Conservation (phyloP, 2,113 vertebrate species). For the Pardalotus punctatus region DNA sequence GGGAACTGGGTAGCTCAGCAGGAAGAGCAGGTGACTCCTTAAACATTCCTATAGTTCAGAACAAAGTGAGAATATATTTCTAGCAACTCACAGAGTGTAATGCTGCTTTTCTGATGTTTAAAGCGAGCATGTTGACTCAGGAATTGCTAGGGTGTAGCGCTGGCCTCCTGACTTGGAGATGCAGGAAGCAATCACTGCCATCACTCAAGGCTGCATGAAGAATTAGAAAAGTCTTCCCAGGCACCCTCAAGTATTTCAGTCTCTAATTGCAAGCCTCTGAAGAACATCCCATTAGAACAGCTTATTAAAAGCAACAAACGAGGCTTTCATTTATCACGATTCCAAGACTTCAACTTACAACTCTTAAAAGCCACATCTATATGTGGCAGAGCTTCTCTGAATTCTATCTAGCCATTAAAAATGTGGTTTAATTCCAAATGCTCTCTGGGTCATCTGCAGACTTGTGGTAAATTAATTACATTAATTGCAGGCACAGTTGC, state of each 20-base stretch:
- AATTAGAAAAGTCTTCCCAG: slow-evolving; percentile 31
- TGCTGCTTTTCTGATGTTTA: not conserved
- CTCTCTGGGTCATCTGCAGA: not conserved
- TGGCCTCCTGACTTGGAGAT: not conserved
- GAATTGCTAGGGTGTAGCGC: not conserved
- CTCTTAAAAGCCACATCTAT: slow-evolving; percentile 1
- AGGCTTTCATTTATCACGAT: not conserved
- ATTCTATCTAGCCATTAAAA: not conserved
- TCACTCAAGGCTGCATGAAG: not conserved
- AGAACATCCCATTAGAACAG: slow-evolving; percentile 22
- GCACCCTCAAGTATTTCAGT: not conserved
- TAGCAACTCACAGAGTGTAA: not conserved
- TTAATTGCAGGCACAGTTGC: slow-evolving; percentile 16
- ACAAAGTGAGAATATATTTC: not conserved
- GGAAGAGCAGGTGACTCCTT: not conserved
- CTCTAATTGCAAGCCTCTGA: slow-evolving; percentile 35
- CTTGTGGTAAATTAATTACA: slow-evolving; percentile 26
- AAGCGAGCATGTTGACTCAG: not conserved
- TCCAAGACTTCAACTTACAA: not conserved
- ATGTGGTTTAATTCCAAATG: not conserved
- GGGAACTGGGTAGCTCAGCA: not conserved
- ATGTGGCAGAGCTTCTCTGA: not conserved
- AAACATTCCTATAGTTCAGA: not conserved
- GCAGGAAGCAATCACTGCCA: not conserved
- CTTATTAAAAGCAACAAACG: slow-evolving; percentile 49